Base-by-base conservation (phyloP, 2,797 vertebrate species). In the Falco columbarius region DNA sequence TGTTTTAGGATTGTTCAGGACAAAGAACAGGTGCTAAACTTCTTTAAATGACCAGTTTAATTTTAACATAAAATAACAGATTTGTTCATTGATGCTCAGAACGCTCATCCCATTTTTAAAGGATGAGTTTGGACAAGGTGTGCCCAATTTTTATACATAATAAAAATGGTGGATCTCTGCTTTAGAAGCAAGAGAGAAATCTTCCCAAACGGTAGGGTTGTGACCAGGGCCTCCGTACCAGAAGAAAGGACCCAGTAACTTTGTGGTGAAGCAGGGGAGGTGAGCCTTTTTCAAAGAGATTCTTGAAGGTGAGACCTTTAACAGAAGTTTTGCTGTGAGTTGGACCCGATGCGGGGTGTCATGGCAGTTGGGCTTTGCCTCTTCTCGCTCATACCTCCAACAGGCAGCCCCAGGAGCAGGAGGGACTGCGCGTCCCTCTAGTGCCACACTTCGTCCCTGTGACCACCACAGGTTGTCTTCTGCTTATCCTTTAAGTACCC, bases 11-110 rank as follows among this genome's bases (percentile, higher is more conserved):
- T 88, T 77, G 75, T 86, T 90, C 89, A 72, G 68, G 75, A 88
- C 87, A 94, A 96, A 91, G 93, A 94, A 95, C 61, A 93, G 91
- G 87, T 91, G 65, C 68, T 93, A 85, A 49, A 81, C 93, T 88
- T 95, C 79, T 88, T 93, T 88, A 91, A 95, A 86, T 65, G 81
- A 91, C 54, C 12, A 16, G 12, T 87, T 91, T 94, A 94, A 95
- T 95, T 95, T 95, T 91, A 93, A 85, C 24, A 61, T 29, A 81
- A 86, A 90, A 91, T 58, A 81, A 72, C 56, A 90, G 61, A 83
- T 96, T 94, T 95, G 44, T 92, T 94, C 92, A 71, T 83, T 74
- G 87, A 40, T 83, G 29, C 42, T 81, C 34, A 40, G 83, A 95
- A 90, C 5, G 10, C 14, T 75, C 55, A 73, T 63, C 55, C 32